Conservation (phyloP, 2,113 vertebrate genomes). For the Cyanistes caeruleus region DNA sequence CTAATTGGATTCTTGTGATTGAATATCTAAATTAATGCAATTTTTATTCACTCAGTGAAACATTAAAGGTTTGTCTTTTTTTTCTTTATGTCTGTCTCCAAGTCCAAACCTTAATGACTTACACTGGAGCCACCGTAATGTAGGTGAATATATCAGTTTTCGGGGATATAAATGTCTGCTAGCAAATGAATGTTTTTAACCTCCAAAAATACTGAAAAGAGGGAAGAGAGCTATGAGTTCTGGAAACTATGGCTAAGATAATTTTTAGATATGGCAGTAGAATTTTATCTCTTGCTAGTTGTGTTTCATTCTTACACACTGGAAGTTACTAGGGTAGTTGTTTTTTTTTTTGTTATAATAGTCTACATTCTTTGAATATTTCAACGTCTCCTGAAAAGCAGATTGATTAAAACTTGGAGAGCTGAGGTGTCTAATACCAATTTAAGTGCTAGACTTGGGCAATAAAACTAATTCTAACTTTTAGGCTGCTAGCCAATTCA, state of each 20-base stretch:
- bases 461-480: constrained; percentile 1
- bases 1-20: constrained; percentile 47
- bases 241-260: background rate
- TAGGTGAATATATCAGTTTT: background rate
- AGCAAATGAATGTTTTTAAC: background rate
- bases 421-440: background rate
- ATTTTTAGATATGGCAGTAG: background rate
- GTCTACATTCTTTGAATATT: background rate
- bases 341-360: background rate
- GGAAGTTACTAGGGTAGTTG: background rate
- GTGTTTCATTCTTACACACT: background rate
- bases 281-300: background rate
- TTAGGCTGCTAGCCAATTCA: background rate
- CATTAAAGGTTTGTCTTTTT: constrained; percentile 1
- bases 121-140: background rate
- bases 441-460: background rate
- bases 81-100: background rate
- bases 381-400: background rate
- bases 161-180: background rate
- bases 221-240: background rate
- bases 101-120: constrained; percentile 8
- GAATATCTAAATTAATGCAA: constrained; percentile 30
- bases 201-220: background rate
- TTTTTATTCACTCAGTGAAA: constrained; percentile 35
- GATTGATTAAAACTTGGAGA: constrained; percentile 18